Conservation (phyloP, 2,797 vertebrate genomes). For the Enoplosus armatus region DNA sequence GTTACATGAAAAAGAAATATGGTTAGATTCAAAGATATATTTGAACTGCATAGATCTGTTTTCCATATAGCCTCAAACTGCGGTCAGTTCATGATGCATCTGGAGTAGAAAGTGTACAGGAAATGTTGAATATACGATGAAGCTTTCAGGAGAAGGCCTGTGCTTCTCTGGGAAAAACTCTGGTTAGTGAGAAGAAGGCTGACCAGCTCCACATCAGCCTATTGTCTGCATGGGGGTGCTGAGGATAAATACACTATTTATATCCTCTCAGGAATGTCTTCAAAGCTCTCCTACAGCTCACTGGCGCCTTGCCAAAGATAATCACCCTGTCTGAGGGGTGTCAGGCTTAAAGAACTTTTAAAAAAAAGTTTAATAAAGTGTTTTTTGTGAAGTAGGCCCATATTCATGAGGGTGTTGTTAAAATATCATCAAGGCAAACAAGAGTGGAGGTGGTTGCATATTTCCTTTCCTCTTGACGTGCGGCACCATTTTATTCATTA, state of each 20-base stretch:
- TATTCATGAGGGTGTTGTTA: slow-evolving; percentile 41
- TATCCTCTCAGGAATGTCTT: slow-evolving; percentile 81
- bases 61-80: slow-evolving; percentile 15
- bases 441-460: slow-evolving; percentile 32
- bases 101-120: slow-evolving; percentile 21
- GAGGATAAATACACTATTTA: slow-evolving; percentile 80
- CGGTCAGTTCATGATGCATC: slow-evolving; percentile 11
- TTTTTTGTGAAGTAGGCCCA: slow-evolving; percentile 23
- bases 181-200: slow-evolving; percentile 40
- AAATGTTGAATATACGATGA: slow-evolving; percentile 31
- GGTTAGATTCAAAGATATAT: not conserved
- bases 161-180: slow-evolving; percentile 46
- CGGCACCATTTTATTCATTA: slow-evolving; percentile 47
- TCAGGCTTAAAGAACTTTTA: slow-evolving; percentile 38
- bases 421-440: slow-evolving; percentile 48
- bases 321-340: slow-evolving; percentile 55
- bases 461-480: slow-evolving; percentile 30
- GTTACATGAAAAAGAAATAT: slow-evolving; percentile 1
- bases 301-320: slow-evolving; percentile 71
- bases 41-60: slow-evolving; percentile 24
- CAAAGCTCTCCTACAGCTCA: slow-evolving; percentile 68
- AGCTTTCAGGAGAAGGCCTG: slow-evolving; percentile 10
- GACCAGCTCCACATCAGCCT: slow-evolving; percentile 49
- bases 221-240: slow-evolving; percentile 71
- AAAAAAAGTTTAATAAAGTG: slow-evolving; percentile 24